These are phyloP conservation scores for Lytechinus pictus DNA, from an alignment of 35 echinoderm and acorn worm species.

Conservation along the genomic window DNA sequence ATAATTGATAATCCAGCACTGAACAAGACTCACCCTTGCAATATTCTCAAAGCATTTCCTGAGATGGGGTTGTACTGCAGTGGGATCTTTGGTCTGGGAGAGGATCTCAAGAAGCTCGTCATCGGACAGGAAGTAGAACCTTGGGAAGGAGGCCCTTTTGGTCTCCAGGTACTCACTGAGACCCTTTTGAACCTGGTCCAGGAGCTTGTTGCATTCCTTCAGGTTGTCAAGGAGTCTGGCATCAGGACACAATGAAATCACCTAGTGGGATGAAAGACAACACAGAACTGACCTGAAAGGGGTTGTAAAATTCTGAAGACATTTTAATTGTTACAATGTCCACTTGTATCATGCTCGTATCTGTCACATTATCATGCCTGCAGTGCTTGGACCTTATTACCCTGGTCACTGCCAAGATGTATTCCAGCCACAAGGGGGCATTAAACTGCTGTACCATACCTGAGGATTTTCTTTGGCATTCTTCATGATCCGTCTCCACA, in stretches of 20 bases:
- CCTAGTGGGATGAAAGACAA: conserved; percentile 39
- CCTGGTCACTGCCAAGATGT: no score
- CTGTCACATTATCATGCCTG: no score
- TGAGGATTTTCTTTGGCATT: conserved; percentile 98
- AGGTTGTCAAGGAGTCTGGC: conserved; percentile 93
- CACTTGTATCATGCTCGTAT: no score
- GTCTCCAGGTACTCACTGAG: conserved; percentile 98
- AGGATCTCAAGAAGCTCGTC: conserved; percentile 97
- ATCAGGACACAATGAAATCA: conserved; percentile 97
- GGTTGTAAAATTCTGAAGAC: no score
- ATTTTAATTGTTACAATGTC: no score
- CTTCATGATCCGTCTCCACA: conserved; percentile 99
- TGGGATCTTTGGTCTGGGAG: conserved; percentile 98
- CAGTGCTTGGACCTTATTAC: no score
- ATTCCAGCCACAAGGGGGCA: no score
- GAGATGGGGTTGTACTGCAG: conserved; percentile 94
- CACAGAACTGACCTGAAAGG: no score
- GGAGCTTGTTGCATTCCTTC: conserved; percentile 98
- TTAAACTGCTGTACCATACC: conserved; percentile 67
- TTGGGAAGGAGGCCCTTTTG: conserved; percentile 91
- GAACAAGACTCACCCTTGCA: conserved; percentile 69
- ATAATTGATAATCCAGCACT: no score
- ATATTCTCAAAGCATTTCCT: conserved; percentile 99
- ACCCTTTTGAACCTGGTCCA: conserved; percentile 99
- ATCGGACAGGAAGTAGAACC: conserved; percentile 99